Base-by-base conservation (phyloP, 1,140 invertebrate species). In the Sminthurides bifidus region DNA sequence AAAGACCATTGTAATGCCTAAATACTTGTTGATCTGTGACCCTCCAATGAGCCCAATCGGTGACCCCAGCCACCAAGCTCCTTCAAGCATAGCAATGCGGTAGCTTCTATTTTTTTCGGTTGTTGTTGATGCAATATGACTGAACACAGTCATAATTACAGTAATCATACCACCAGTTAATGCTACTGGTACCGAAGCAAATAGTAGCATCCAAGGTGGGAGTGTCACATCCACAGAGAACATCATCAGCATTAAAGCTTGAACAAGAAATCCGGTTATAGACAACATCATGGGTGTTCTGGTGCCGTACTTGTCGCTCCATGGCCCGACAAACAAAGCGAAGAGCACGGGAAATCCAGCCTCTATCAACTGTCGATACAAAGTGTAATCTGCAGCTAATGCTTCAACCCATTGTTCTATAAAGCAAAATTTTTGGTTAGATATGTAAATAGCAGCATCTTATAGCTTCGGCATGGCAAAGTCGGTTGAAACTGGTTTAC, bases 281-380 rank as follows among this genome's bases (percentile, higher is more conserved):
- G 55, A 30, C 3, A 58, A n/a, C 2, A 61, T 15, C 21, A 61
- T 43, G 10, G 55, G 23, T n/a, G 21, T 4, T 37, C 58, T 61
- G 2, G 46, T 55, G 3, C 60, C 52, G 41, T 58, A 26, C 29
- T 51, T 57, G 35, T 61, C 59, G 1, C 24, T 50, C 51, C 50
- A 57, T 15, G 59, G 52, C 0, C 59, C 60, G 14, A 58, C 3
- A 12, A 61, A 61, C 2, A 58, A 21, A 17, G 56, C 44, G 31
- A 58, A 38, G 3, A 58, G 0, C 3, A 61, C 38, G 1, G 55
- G 56, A 30, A 61, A 50, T 31, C 52, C 59, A 33, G 52, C 33
- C 46, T 61, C 54, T 4, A 61, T 61, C 3, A 56, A 19, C 8
- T 24, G 40, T 44, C 44, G 24, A 29, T 54, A 61, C 19, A 54